Evolutionary conservation across 2,797 vertebrate genomes (phyloP).

Genomic region (Calcarius lapponicus): DNA sequence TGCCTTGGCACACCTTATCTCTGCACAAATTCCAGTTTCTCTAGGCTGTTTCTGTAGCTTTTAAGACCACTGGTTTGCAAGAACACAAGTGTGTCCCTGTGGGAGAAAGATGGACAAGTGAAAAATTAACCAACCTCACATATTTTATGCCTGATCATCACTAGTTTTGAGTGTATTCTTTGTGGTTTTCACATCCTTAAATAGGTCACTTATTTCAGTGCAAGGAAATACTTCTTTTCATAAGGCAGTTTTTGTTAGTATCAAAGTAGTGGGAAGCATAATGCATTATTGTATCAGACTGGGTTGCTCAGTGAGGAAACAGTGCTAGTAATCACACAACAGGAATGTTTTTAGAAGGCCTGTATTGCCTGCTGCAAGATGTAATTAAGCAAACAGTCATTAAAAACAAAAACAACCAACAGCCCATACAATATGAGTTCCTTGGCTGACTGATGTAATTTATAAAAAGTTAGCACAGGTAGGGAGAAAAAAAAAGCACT

Average conservation of each 20-base stretch:
- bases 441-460: not conserved
- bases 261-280: not conserved
- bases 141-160: not conserved
- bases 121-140: accelerated
- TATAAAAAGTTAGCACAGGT: not conserved
- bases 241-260: not conserved
- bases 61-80: not conserved
- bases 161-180: not conserved
- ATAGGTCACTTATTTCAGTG: not conserved
- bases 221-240: not conserved
- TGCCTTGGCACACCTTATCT: not conserved
- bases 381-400: not conserved
- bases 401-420: not conserved
- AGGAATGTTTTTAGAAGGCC: not conserved
- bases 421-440: not conserved
- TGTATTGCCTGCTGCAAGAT: not conserved
- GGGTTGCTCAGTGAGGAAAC: not conserved
- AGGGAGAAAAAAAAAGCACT: accelerated
- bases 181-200: not conserved
- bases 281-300: not conserved
- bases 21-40: not conserved
- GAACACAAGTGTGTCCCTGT: not conserved
- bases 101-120: not conserved
- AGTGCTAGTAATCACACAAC: not conserved
- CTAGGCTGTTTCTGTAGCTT: not conserved